Evolutionary conservation across 1,140 invertebrate genomes (phyloP).

Genomic region (Aphaenogaster rudis): DNA sequence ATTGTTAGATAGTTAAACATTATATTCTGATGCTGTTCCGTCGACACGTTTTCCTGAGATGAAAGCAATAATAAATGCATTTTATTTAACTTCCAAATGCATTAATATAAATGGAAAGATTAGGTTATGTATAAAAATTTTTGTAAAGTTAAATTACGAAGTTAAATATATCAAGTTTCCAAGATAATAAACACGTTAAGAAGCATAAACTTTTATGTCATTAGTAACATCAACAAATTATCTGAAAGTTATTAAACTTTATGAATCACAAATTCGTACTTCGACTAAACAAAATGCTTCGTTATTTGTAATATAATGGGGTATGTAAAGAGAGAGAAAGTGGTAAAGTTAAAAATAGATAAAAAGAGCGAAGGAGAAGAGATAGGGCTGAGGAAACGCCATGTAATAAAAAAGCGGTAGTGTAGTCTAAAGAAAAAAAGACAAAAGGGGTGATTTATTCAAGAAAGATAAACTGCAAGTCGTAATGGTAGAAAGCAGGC

Average conservation of each 20-base stretch:
- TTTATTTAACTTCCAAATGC: background rate
- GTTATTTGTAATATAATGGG: conserved; percentile 19
- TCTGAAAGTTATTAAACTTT: conserved; percentile 36
- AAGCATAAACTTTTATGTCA: conserved; percentile 25
- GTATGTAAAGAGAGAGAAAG: background rate
- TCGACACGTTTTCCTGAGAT: background rate
- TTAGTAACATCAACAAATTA: conserved; percentile 16
- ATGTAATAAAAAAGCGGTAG: conserved; percentile 36
- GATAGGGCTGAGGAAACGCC: conserved; percentile 1
- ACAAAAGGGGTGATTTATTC: conserved; percentile 55
- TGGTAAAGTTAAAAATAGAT: conserved; percentile 11
- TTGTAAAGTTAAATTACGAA: background rate
- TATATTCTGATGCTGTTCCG: background rate
- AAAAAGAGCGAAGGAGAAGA: conserved; percentile 5
- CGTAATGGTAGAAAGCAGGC: conserved; percentile 51
- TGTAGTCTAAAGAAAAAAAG: conserved; percentile 19
- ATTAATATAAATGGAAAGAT: background rate
- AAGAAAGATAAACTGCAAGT: conserved; percentile 61
- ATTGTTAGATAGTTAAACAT: background rate
- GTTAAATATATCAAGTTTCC: background rate
- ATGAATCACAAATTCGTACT: conserved; percentile 15
- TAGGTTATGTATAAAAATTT: background rate
- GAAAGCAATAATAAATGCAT: background rate
- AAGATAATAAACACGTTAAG: conserved; percentile 25
- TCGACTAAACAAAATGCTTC: conserved; percentile 6